phyloP scores from a whole-genome alignment of 2,888 invertebrate genomes.

The Neoaliturus tenellus region DNA sequence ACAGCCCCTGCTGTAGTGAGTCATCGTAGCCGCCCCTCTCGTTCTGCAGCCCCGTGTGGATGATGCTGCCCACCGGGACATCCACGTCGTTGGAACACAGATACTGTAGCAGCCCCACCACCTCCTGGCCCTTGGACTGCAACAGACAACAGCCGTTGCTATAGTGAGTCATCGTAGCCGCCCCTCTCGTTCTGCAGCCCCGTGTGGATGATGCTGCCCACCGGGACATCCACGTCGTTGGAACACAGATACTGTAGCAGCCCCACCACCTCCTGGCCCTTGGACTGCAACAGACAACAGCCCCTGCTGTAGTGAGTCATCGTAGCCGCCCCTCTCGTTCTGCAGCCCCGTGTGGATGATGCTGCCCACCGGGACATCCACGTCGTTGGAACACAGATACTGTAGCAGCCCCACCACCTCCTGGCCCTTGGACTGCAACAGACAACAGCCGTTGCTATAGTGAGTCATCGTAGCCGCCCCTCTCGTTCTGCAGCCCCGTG shows the following conservation, averaged over 20 bases:
- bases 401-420: conserved; percentile 95
- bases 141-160: conserved; percentile 57
- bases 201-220: conserved; percentile 96
- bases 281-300: conserved; percentile 77
- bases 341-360: conserved; percentile 99
- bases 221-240: conserved; percentile 95
- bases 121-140: conserved; percentile 91
- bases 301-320: conserved; percentile 84
- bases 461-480: conserved; percentile 98
- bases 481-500: conserved; percentile 97
- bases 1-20: background rate
- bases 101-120: conserved; percentile 92
- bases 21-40: conserved; percentile 71
- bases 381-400: conserved; percentile 96
- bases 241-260: conserved; percentile 95
- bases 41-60: conserved; percentile 99
- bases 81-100: conserved; percentile 98
- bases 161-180: conserved; percentile 87
- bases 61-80: conserved; percentile 93
- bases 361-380: conserved; percentile 94
- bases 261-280: conserved; percentile 91
- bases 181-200: conserved; percentile 98
- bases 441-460: background rate
- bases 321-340: conserved; percentile 83
- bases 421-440: conserved; percentile 83